Evolutionary conservation across 2,797 vertebrate species (phyloP).

Genomic region (Peromyscus melanophrys): DNA sequence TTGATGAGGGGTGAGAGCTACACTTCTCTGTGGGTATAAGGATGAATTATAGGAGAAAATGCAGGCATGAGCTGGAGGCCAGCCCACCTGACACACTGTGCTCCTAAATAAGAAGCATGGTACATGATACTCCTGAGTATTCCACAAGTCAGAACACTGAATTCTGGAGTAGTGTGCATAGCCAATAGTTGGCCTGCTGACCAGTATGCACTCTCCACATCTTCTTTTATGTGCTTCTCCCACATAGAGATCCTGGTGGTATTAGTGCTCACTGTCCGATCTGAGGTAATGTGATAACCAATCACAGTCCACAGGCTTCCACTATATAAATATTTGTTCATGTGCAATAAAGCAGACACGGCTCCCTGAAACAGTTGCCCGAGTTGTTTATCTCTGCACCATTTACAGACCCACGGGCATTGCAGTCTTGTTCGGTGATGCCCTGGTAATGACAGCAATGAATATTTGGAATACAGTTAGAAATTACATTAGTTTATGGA

Average conservation of each 20-base stretch:
- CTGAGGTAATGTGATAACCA: background rate
- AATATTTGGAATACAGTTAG: background rate
- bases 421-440: background rate
- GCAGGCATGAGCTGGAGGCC: background rate
- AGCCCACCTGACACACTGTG: background rate
- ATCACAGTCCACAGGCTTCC: background rate
- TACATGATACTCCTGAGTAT: background rate
- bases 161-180: background rate
- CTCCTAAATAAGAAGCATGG: background rate
- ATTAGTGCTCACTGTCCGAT: background rate
- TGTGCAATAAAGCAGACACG: background rate
- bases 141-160: background rate
- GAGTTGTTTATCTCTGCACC: background rate
- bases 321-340: background rate
- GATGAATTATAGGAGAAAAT: background rate
- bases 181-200: background rate
- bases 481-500: background rate
- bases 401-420: background rate
- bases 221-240: background rate
- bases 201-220: background rate
- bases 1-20: background rate
- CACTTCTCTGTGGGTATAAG: too few relatives aligned
- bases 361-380: background rate
- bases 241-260: background rate
- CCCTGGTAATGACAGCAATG: background rate